These are phyloP conservation scores for Leptopilina myrica DNA, from an alignment of 2,888 invertebrate species.

Conservation along the genomic window DNA sequence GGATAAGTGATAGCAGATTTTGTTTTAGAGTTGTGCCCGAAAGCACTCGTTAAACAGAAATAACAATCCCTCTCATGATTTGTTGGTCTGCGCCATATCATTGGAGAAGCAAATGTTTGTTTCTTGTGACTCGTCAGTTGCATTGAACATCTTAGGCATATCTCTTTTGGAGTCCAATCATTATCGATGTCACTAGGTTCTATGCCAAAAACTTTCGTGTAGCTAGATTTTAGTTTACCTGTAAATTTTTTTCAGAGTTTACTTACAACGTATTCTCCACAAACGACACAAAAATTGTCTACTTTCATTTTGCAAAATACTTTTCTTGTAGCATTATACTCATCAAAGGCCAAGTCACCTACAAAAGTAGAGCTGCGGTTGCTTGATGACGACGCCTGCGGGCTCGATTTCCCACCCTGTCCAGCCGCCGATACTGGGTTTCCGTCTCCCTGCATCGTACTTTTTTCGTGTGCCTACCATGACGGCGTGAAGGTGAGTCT, in stretches of 20 bases:
- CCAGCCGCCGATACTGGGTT: neutral
- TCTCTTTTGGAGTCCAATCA: slow-evolving; percentile 1
- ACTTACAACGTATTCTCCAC: no score
- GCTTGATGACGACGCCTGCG: slow-evolving; percentile 10
- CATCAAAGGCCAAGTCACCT: slow-evolving; percentile 1
- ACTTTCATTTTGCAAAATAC: no score
- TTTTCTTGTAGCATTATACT: slow-evolving; percentile 6
- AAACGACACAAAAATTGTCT: no score
- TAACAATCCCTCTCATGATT: neutral
- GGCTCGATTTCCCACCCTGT: neutral
- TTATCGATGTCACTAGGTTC: neutral
- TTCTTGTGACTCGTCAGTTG: neutral
- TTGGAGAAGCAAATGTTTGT: neutral
- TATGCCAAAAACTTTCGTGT: neutral
- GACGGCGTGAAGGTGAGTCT: no score
- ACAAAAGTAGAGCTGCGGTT: slow-evolving; percentile 2
- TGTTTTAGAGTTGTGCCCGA: neutral
- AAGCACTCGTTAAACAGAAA: neutral
- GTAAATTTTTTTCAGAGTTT: neutral
- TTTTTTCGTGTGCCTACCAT: no score
- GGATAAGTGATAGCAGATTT: neutral
- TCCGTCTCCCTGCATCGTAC: no score
- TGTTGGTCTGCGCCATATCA: neutral
- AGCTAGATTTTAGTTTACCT: slow-evolving; percentile 3
- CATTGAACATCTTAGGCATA: neutral